Conservation (phyloP, 2,888 invertebrate species). For the Lacanobia oleracea region DNA sequence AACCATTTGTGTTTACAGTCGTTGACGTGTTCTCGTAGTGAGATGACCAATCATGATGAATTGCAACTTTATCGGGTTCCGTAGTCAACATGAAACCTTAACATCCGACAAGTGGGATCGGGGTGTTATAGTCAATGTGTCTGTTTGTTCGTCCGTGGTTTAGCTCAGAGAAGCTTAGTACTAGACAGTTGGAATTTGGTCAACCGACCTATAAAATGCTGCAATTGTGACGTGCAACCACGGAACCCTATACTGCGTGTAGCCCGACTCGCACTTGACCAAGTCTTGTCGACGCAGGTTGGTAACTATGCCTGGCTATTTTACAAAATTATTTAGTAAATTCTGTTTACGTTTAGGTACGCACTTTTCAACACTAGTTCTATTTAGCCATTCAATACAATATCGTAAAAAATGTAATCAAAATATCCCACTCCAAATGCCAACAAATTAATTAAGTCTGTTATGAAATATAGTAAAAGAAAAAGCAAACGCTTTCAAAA, state of each 20-base stretch:
- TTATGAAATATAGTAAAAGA: slow-evolving; percentile 2
- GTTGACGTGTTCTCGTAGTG: background rate
- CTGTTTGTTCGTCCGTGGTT: no score
- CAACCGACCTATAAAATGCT: no score
- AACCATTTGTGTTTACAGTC: slow-evolving; percentile 10
- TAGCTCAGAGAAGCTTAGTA: no score
- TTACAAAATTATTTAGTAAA: background rate
- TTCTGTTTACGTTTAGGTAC: background rate
- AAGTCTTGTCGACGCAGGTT: background rate
- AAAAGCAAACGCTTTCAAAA: slow-evolving; percentile 26
- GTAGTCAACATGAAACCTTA: no score
- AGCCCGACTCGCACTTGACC: no score
- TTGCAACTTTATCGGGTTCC: background rate
- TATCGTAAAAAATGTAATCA: slow-evolving; percentile 6
- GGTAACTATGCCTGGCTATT: background rate
- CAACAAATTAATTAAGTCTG: slow-evolving; percentile 31
- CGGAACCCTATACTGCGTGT: no score
- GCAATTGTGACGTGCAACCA: no score
- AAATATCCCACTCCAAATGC: slow-evolving; percentile 23
- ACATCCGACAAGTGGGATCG: no score
- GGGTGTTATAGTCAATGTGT: no score
- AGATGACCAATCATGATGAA: no score
- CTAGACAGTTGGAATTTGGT: no score
- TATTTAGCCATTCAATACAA: background rate
- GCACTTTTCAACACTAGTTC: background rate